Conservation (phyloP, 2,888 invertebrate species). For the Andrena trimmerana region DNA sequence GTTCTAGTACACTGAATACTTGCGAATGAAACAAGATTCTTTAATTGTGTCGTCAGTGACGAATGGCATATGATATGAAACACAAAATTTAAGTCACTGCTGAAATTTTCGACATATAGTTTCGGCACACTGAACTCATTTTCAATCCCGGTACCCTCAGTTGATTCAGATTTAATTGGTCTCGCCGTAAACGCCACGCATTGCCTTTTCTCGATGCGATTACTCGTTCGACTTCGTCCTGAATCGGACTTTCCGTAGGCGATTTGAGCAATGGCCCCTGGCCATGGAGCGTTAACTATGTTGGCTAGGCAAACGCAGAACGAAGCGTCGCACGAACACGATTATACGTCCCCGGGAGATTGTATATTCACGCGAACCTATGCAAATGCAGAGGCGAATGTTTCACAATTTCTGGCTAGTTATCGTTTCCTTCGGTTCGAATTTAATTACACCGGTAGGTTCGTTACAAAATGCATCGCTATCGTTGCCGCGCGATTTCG, state of each 20-base stretch:
- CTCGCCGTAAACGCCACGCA: too few species aligned
- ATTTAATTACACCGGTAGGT: constrained; percentile 65
- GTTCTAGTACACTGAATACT: too few species aligned
- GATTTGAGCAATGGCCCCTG: neutral
- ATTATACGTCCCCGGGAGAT: constrained; percentile 65
- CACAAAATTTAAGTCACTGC: too few species aligned
- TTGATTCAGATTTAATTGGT: too few species aligned
- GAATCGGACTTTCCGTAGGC: neutral
- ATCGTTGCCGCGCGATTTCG: constrained; percentile 27
- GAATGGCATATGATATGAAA: too few species aligned
- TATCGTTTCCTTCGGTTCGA: constrained; percentile 76
- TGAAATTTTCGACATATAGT: too few species aligned
- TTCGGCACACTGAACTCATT: too few species aligned
- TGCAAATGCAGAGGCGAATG: constrained; percentile 71
- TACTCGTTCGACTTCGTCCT: neutral
- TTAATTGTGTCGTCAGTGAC: too few species aligned
- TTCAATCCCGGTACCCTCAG: too few species aligned
- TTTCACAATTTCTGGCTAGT: constrained; percentile 79
- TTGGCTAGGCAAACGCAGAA: constrained; percentile 75
- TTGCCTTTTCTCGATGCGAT: too few species aligned
- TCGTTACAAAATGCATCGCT: constrained; percentile 60
- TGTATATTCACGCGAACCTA: constrained; percentile 73
- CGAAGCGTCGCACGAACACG: constrained; percentile 63
- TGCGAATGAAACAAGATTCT: too few species aligned
- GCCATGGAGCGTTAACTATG: constrained; percentile 50